phyloP scores from a whole-genome alignment of 2,888 invertebrate species.

The Salpingus planirostris region DNA sequence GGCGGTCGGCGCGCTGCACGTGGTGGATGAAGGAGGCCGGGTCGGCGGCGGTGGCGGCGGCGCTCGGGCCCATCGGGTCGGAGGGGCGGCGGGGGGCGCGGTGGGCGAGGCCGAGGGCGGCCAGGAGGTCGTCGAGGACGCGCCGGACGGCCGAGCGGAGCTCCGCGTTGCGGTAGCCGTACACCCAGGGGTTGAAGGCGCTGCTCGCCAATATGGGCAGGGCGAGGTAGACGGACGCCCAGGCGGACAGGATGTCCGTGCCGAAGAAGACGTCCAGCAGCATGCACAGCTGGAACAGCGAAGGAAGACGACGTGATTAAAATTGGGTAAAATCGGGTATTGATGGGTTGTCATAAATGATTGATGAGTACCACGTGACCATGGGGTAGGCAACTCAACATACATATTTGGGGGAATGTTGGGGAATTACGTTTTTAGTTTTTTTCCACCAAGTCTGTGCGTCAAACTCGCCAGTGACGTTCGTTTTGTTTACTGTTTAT shows the following conservation, averaged over 20 bases:
- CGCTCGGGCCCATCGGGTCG: slow-evolving; percentile 35
- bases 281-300: slow-evolving; percentile 45
- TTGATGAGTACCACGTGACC: no score
- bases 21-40: slow-evolving; percentile 37
- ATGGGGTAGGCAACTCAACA: no score
- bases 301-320: no score
- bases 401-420: no score
- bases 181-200: slow-evolving; percentile 56
- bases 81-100: slow-evolving; percentile 34
- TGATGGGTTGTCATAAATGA: no score
- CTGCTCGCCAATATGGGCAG: slow-evolving; percentile 51
- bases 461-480: no score
- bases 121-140: slow-evolving; percentile 46
- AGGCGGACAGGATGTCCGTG: slow-evolving; percentile 44
- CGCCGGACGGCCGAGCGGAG: slow-evolving; percentile 50
- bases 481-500: no score
- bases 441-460: no score
- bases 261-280: slow-evolving; percentile 46
- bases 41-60: slow-evolving; percentile 38
- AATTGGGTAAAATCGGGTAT: no score
- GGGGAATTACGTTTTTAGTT: no score
- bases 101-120: slow-evolving; percentile 39
- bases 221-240: slow-evolving; percentile 48
- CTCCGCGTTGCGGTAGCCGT: slow-evolving; percentile 55
- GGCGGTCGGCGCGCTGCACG: slow-evolving; percentile 29